Evolutionary conservation across 2,888 invertebrate species (phyloP), one percentile per base, ranked within the genome.

Genomic region (Trichogramma dendrolimi): DNA sequence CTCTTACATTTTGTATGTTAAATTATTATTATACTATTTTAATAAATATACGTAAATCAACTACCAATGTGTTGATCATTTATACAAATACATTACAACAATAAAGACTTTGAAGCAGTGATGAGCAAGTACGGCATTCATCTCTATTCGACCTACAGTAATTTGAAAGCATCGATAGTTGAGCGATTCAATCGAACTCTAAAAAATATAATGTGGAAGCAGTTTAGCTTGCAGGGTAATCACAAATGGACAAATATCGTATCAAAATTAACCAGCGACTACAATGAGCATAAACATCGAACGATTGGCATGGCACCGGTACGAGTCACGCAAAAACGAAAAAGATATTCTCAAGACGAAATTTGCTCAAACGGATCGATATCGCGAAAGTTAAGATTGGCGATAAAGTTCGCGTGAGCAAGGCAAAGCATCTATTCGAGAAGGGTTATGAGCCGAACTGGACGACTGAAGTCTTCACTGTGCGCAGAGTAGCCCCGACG

Each of bases 361-460:
- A n/a, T 52, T 52, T 7, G n/a, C n/a, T n/a, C n/a, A n/a, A n/a
- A n/a, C n/a, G n/a, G n/a, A n/a, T n/a, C n/a, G n/a, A n/a, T n/a
- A n/a, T n/a, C 42, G 42, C 11, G 52, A 14, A 14, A 14, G 7
- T 41, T 40, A 5, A 40, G 42, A 4, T 7, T 14, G 1, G n/a
- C n/a, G 42, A 52, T 67, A 54, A 64, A 11, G 52, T 71, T 1
- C n/a, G n/a, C 75, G 76, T 49, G 68, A 65, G 11, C 69, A 70
- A 62, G 66, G 67, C 54, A 77, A 73, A 52, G 70, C 68, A n/a
- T 72, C 73, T 0, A n/a, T n/a, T n/a, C n/a, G n/a, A n/a, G n/a
- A n/a, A n/a, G n/a, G n/a, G n/a, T n/a, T n/a, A n/a, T n/a, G n/a
- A n/a, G n/a, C n/a, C n/a, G n/a, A n/a, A n/a, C n/a, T n/a, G n/a